Evolutionary conservation across 2,888 invertebrate species (phyloP).

Genomic region (Heliconius ismenius): DNA sequence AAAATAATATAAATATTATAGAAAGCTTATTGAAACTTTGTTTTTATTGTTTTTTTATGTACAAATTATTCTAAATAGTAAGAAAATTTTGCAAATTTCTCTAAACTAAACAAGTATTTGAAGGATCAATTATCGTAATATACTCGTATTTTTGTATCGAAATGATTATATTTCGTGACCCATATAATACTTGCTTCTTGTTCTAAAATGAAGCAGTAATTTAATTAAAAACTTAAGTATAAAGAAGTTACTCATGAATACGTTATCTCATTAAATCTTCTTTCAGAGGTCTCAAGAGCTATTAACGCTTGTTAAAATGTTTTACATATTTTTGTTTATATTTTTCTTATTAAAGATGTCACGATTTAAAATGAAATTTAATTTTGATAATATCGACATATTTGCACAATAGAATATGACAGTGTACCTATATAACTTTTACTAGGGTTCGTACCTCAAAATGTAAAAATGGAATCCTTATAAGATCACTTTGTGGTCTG

Average conservation of each 20-base stretch:
- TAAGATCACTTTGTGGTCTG: too few relatives aligned
- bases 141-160: background rate
- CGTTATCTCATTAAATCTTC: conserved; percentile 23
- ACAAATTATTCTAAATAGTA: too few relatives aligned
- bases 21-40: too few relatives aligned
- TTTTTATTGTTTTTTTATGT: too few relatives aligned
- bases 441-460: too few relatives aligned
- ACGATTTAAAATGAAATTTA: too few relatives aligned
- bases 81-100: too few relatives aligned
- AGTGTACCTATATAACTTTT: too few relatives aligned
- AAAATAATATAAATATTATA: too few relatives aligned
- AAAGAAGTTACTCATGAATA: conserved; percentile 13
- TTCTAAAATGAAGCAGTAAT: background rate
- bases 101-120: too few relatives aligned
- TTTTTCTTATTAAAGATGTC: background rate
- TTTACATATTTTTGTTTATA: background rate
- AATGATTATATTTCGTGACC: background rate
- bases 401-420: background rate
- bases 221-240: conserved; percentile 9
- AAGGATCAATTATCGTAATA: background rate
- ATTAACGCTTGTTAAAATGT: conserved; percentile 11
- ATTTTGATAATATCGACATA: background rate
- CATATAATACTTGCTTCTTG: background rate
- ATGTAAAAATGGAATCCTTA: too few relatives aligned
- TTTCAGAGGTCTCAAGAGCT: background rate